Percentiles rank a stretch among this genome's conserved stretches.
Evolutionary conservation across 2,888 invertebrate genomes (phyloP).

Genomic region (Caenorhabditis doughertyi): DNA sequence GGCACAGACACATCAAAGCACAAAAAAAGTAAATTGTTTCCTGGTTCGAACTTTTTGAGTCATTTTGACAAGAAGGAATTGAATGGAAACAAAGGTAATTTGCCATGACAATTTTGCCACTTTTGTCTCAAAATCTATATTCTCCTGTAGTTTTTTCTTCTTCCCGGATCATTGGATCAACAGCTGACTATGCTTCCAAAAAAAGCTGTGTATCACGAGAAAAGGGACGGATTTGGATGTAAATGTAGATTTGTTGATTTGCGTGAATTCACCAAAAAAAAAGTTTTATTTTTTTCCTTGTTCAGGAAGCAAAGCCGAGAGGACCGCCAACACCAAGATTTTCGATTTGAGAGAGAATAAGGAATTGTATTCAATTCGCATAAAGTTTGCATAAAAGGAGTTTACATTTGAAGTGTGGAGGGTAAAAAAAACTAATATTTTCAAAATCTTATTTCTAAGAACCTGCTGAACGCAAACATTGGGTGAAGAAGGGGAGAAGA

Average conservation of each 20-base stretch:
- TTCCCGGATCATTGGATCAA: constrained; percentile 29
- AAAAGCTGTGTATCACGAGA: constrained; percentile 20
- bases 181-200: constrained; percentile 29
- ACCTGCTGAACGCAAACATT: constrained; percentile 8
- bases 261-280: constrained; percentile 47
- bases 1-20: constrained; percentile 40
- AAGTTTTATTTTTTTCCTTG: constrained; percentile 28
- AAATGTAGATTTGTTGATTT: constrained; percentile 46
- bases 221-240: constrained; percentile 14
- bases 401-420: constrained; percentile 37
- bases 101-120: neutral
- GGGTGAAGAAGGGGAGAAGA: neutral
- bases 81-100: constrained; percentile 51
- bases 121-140: constrained; percentile 3
- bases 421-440: constrained; percentile 55
- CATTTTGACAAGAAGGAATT: constrained; percentile 4
- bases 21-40: constrained; percentile 31
- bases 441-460: neutral
- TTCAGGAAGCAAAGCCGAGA: constrained; percentile 36
- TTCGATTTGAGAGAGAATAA: constrained; percentile 29
- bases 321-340: constrained; percentile 42
- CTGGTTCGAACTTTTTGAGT: constrained; percentile 18
- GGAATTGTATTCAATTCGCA: constrained; percentile 30
- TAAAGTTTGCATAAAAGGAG: constrained; percentile 58
- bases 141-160: neutral